These are phyloP conservation scores for Drosophila teissieri DNA, from an alignment of 1,140 invertebrate species.

Conservation along the genomic window DNA sequence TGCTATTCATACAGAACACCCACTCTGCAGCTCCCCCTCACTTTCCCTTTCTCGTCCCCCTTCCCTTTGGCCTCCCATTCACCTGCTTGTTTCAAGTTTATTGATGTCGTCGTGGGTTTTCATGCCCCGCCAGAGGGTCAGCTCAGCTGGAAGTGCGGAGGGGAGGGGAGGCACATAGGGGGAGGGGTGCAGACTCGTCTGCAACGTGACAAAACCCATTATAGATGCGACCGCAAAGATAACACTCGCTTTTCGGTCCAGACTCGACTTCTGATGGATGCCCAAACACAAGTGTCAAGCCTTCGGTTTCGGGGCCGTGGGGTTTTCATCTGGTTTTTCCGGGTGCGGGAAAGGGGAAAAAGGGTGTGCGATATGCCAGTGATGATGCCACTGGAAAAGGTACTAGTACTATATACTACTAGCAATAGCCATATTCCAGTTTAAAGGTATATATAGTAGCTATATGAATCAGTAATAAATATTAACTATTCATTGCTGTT, in stretches of 20 bases:
- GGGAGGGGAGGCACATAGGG: too few species aligned
- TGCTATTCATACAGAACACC: slow-evolving; percentile 6
- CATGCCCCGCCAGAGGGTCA: slow-evolving; percentile 54
- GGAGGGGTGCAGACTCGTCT: slow-evolving; percentile 67
- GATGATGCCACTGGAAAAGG: background rate
- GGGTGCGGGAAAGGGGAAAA: background rate
- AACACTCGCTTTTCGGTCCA: slow-evolving; percentile 60
- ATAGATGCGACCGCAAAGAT: slow-evolving; percentile 81
- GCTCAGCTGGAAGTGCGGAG: too few species aligned
- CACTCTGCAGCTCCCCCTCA: too few species aligned
- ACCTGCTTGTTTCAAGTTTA: slow-evolving; percentile 69
- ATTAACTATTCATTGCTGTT: too few species aligned
- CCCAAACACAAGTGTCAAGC: slow-evolving; percentile 36
- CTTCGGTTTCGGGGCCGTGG: background rate
- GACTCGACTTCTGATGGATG: slow-evolving; percentile 51
- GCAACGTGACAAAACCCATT: slow-evolving; percentile 82
- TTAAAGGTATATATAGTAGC: too few species aligned
- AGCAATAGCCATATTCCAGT: too few species aligned
- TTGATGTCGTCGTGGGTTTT: slow-evolving; percentile 75
- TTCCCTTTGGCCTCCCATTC: slow-evolving; percentile 10
- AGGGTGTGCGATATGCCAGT: slow-evolving; percentile 1
- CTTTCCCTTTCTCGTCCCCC: too few species aligned
- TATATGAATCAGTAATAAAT: too few species aligned
- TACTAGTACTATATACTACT: too few species aligned
- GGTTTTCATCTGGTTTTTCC: background rate